Evolutionary conservation across 1,140 invertebrate species (phyloP).

Genomic region (Lepidurus apus): DNA sequence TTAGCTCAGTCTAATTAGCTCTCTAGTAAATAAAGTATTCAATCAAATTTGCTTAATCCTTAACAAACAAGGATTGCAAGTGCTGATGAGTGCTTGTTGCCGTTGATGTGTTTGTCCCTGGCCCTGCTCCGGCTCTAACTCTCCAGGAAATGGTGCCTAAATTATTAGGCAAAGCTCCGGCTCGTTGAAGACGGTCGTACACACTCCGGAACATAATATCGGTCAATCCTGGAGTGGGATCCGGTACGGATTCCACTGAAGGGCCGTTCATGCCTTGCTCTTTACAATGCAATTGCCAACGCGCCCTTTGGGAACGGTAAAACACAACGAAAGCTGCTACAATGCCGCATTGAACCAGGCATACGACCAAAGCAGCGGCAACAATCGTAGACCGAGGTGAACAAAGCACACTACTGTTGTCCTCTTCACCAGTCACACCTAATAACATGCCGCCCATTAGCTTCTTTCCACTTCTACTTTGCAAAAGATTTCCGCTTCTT

Average conservation of each 20-base stretch:
- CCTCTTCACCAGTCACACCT: conserved; percentile 22
- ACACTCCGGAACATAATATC: conserved; percentile 41
- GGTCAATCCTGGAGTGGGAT: conserved; percentile 43
- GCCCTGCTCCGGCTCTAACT: neutral
- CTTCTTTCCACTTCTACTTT: neutral
- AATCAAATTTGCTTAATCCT: neutral
- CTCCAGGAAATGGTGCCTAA: conserved; percentile 5
- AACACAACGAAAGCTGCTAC: conserved; percentile 41
- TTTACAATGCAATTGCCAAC: conserved; percentile 38
- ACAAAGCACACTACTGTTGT: conserved; percentile 40
- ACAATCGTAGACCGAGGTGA: conserved; percentile 42
- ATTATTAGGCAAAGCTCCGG: neutral
- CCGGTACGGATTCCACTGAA: conserved; percentile 24
- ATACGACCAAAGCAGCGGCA: conserved; percentile 41
- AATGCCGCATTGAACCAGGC: conserved; percentile 42
- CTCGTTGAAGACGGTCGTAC: conserved; percentile 38
- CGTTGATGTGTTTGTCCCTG: neutral
- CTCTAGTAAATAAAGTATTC: neutral
- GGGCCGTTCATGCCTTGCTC: conserved; percentile 31
- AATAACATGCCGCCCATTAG: neutral
- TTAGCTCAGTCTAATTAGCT: neutral
- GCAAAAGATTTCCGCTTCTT: conserved; percentile 23
- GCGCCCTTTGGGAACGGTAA: conserved; percentile 41
- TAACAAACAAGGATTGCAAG: neutral
- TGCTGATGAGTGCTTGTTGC: neutral